phyloP scores from a whole-genome alignment of 2,113 vertebrate genomes.

The Lepisosteus osseus region DNA sequence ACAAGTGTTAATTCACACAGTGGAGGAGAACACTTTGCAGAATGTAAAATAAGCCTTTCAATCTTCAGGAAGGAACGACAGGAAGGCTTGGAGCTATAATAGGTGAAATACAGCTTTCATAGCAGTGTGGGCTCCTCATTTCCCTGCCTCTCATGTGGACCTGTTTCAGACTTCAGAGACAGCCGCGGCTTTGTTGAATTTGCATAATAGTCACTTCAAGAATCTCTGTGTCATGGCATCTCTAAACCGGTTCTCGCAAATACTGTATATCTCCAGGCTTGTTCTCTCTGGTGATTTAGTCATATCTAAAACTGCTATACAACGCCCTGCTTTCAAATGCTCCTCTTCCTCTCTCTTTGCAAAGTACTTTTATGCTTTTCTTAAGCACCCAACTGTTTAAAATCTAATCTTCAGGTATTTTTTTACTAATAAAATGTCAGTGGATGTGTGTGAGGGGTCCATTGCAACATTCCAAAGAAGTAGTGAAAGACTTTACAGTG shows the following conservation, averaged over 20 bases:
- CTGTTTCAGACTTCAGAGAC: conserved; percentile 5
- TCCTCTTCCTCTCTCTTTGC: no score
- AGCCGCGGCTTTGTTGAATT: not conserved
- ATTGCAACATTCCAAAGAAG: no score
- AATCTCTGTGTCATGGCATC: not conserved
- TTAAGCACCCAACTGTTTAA: no score
- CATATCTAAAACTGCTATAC: not conserved
- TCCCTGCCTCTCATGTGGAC: not conserved
- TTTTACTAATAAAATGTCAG: no score
- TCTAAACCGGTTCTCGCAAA: not conserved
- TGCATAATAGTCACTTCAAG: not conserved
- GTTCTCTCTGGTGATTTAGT: not conserved
- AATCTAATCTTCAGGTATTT: no score
- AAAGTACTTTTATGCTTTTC: no score
- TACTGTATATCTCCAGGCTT: not conserved
- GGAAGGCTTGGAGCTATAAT: not conserved
- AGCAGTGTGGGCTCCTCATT: not conserved
- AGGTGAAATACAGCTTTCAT: not conserved
- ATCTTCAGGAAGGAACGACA: not conserved
- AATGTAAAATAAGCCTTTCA: no score
- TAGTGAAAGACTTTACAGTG: no score
- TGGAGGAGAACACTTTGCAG: no score
- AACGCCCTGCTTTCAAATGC: no score
- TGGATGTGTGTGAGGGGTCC: no score
- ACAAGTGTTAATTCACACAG: no score